These are phyloP conservation scores for Petrocephalus zakoni DNA, from an alignment of 2,113 vertebrate species.

Conservation along the genomic window DNA sequence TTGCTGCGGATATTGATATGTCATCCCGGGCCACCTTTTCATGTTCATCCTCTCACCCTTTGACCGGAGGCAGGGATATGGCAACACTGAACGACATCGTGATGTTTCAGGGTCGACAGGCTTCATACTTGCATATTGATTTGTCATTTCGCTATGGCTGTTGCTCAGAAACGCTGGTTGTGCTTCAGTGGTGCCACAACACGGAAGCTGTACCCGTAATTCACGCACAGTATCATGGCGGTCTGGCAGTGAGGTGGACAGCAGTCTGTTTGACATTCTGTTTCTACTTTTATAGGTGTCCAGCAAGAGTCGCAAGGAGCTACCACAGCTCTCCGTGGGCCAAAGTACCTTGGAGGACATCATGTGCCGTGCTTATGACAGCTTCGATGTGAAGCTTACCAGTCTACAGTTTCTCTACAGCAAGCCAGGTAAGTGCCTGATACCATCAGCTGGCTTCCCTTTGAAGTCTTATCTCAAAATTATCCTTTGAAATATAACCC, in stretches of 20 bases:
- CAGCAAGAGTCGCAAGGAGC: conserved; percentile 72
- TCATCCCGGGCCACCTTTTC: not conserved
- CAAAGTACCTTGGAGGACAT: conserved; percentile 82
- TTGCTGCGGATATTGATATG: not conserved
- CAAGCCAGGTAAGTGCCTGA: conserved; percentile 67
- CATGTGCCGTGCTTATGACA: conserved; percentile 90
- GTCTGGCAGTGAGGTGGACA: not conserved
- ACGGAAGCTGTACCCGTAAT: not conserved
- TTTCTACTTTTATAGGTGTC: conserved; percentile 37
- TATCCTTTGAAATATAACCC: not conserved
- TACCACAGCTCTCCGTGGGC: conserved; percentile 69
- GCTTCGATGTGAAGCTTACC: conserved; percentile 85
- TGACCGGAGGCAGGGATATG: no score
- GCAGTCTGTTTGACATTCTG: not conserved
- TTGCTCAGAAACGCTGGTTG: not conserved
- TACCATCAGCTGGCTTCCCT: not conserved
- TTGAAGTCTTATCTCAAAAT: not conserved
- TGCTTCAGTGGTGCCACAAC: not conserved
- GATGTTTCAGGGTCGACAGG: no score
- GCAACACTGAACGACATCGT: no score
- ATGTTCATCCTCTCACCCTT: no score
- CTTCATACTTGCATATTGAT: not conserved
- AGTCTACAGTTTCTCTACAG: conserved; percentile 89
- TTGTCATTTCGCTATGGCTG: not conserved
- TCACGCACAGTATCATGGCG: not conserved